Evolutionary conservation across 2,888 invertebrate genomes (phyloP).

Genomic region (Platycheirus rosarum): DNA sequence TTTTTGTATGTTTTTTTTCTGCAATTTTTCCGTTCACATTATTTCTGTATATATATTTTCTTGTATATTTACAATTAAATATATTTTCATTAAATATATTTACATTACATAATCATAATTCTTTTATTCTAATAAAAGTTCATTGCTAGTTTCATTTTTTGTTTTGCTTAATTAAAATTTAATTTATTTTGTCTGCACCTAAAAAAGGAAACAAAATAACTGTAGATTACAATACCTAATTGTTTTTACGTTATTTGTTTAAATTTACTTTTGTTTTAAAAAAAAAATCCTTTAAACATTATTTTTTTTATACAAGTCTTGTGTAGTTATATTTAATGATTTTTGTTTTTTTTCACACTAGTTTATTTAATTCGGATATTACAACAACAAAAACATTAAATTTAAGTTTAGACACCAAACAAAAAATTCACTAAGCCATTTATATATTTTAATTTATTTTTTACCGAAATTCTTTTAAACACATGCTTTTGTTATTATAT

Average conservation of each 20-base stretch:
- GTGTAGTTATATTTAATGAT: background rate
- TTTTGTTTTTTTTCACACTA: conserved; percentile 18
- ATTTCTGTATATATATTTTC: conserved; percentile 57
- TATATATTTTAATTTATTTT: conserved; percentile 5
- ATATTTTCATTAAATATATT: conserved; percentile 55
- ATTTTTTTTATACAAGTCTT: conserved; percentile 24
- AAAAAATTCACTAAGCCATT: conserved; percentile 64
- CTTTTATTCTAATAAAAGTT: conserved; percentile 58
- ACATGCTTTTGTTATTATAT: background rate
- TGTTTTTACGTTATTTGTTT: background rate
- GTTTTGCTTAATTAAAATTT: conserved; percentile 28
- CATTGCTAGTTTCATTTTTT: conserved; percentile 53
- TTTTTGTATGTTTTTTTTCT: conserved; percentile 12
- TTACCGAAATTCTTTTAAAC: conserved; percentile 26
- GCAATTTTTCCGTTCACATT: conserved; percentile 46
- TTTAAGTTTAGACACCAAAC: conserved; percentile 34
- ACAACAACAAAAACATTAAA: conserved; percentile 44
- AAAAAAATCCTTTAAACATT: background rate
- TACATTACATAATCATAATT: conserved; percentile 48
- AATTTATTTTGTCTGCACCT: conserved; percentile 42
- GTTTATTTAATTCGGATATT: conserved; percentile 23
- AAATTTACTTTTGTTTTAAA: conserved; percentile 10
- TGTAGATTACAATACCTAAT: background rate
- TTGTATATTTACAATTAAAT: conserved; percentile 72
- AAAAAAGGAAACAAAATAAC: conserved; percentile 13